A percentile compares a stretch with the other conserved stretches of the same genome.
Evolutionary conservation across 2,888 invertebrate genomes (phyloP).

Genomic region (Drosophila buzzatii): DNA sequence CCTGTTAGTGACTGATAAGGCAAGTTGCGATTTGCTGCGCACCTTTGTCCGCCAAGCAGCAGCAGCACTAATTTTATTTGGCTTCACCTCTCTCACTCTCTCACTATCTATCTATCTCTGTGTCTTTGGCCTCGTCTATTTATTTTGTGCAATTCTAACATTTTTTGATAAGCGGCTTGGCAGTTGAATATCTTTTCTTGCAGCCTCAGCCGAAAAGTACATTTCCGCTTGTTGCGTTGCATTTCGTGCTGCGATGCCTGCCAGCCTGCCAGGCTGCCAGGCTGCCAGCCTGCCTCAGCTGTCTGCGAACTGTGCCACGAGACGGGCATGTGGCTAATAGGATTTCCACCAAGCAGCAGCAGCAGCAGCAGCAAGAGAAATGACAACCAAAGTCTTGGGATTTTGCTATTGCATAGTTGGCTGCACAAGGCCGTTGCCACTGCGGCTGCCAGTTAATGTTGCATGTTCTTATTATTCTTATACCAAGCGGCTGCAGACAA

Average conservation of each 20-base stretch:
- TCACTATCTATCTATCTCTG: not conserved
- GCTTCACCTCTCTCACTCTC: not conserved
- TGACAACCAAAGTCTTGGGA: conserved; percentile 53
- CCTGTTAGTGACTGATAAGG: conserved; percentile 54
- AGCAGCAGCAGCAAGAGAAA: conserved; percentile 22
- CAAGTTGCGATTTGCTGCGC: conserved; percentile 25
- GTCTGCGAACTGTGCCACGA: conserved; percentile 58
- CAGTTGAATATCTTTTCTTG: conserved; percentile 56
- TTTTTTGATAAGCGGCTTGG: conserved; percentile 67
- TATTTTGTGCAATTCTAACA: conserved; percentile 2
- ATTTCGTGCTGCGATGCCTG: conserved; percentile 42
- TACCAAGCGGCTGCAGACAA: conserved; percentile 15
- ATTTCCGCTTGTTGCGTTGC: conserved; percentile 67
- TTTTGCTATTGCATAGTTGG: conserved; percentile 68
- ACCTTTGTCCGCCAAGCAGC: conserved; percentile 2
- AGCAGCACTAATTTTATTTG: conserved; percentile 19
- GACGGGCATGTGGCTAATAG: conserved; percentile 75
- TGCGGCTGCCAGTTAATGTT: conserved; percentile 55
- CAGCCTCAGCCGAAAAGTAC: conserved; percentile 58
- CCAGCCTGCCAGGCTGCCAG: no score
- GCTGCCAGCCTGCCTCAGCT: conserved; percentile 34
- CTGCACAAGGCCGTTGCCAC: conserved; percentile 57
- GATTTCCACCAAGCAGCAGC: conserved; percentile 54
- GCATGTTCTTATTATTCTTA: conserved; percentile 41
- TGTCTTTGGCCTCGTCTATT: not conserved